phyloP scores from a whole-genome alignment of 2,113 vertebrate genomes.

The Carassius carassius region DNA sequence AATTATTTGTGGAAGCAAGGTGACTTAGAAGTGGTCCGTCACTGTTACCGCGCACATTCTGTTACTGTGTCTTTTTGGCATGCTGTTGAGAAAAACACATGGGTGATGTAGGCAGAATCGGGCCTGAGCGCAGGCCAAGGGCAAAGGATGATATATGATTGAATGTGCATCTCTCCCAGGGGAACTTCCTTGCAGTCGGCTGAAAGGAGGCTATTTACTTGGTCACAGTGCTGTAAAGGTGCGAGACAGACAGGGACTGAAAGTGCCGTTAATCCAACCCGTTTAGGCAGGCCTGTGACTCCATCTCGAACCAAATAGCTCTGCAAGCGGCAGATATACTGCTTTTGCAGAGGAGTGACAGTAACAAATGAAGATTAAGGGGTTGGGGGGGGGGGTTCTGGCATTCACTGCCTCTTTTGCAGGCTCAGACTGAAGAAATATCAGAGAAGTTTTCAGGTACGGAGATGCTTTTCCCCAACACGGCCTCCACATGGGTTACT shows the following conservation, averaged over 20 bases:
- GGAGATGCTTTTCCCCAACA: neutral
- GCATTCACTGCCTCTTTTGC: conserved; percentile 36
- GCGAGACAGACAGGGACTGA: conserved; percentile 31
- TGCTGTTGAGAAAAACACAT: conserved; percentile 28
- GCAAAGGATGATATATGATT: conserved; percentile 34
- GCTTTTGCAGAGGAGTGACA: conserved; percentile 41
- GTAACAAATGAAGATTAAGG: conserved; percentile 51
- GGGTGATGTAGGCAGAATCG: neutral
- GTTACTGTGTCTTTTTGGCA: conserved; percentile 12
- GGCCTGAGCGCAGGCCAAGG: neutral
- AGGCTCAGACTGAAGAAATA: conserved; percentile 38
- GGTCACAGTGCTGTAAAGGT: conserved; percentile 16
- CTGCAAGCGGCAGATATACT: conserved; percentile 25
- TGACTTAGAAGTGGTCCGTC: neutral
- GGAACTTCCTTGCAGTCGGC: conserved; percentile 14
- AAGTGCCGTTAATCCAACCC: conserved; percentile 39
- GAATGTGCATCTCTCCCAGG: conserved; percentile 22
- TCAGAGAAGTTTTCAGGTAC: conserved; percentile 14
- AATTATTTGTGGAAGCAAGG: neutral
- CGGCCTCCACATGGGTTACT: conserved; percentile 5
- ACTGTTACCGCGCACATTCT: neutral
- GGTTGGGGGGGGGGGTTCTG: conserved; percentile 1
- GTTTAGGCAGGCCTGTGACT: conserved; percentile 44
- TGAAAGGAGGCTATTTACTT: conserved; percentile 34
- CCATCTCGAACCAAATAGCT: conserved; percentile 31